phyloP scores from a whole-genome alignment of 1,140 invertebrate genomes.

The Andrena cerasifolii region DNA sequence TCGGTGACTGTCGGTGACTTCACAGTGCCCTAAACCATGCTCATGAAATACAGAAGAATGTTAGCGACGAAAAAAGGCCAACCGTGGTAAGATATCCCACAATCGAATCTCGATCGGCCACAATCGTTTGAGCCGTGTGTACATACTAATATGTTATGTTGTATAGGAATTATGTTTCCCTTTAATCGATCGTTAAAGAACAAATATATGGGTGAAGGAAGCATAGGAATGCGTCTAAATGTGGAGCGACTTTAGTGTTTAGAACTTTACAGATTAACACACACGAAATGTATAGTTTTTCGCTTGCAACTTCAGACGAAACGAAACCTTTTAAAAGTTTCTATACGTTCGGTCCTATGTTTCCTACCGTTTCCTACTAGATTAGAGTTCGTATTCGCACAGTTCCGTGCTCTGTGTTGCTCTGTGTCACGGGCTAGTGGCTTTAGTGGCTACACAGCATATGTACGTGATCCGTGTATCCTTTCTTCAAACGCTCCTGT shows the following conservation, averaged over 20 bases:
- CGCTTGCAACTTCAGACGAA: background rate
- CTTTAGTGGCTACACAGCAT: too few relatives aligned
- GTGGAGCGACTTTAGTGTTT: background rate
- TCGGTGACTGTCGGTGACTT: too few relatives aligned
- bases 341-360: background rate
- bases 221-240: background rate
- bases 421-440: too few relatives aligned
- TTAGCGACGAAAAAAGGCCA: too few relatives aligned
- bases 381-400: constrained; percentile 10
- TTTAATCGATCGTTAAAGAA: background rate
- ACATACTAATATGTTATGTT: too few relatives aligned
- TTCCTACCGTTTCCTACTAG: constrained; percentile 14
- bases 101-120: too few relatives aligned
- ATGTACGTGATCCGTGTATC: too few relatives aligned
- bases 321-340: background rate
- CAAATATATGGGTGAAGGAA: background rate
- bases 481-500: constrained; percentile 5
- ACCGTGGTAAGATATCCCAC: too few relatives aligned
- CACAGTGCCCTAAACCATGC: too few relatives aligned
- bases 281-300: background rate
- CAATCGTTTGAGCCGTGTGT: too few relatives aligned
- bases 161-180: background rate
- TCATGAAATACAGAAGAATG: too few relatives aligned
- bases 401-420: background rate
- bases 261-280: background rate